Evolutionary conservation across 2,888 invertebrate genomes (phyloP).

Genomic region (Andrena chrysosceles): DNA sequence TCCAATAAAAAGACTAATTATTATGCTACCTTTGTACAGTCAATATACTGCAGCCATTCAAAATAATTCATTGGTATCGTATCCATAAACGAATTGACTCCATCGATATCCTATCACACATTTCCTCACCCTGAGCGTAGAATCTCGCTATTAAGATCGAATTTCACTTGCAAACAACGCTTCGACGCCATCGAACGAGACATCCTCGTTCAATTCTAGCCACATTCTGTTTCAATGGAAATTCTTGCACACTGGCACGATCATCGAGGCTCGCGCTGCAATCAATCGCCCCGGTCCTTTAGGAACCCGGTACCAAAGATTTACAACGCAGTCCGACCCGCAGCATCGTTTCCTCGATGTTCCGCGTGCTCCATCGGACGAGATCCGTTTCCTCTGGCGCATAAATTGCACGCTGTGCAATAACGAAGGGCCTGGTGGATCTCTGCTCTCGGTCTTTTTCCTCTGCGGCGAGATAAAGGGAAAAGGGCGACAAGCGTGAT

Average conservation of each 20-base stretch:
- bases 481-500: constrained; percentile 3
- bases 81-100: no score
- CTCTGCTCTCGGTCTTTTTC: neutral
- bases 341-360: constrained; percentile 1
- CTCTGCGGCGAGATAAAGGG: neutral
- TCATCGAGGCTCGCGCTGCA: neutral
- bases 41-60: no score
- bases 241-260: neutral
- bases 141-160: no score
- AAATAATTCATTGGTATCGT: no score
- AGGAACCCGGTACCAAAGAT: constrained; percentile 9
- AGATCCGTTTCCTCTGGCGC: constrained; percentile 9
- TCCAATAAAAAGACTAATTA: no score
- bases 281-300: neutral
- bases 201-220: neutral
- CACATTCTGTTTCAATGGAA: neutral
- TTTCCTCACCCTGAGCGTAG: no score
- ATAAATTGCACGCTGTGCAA: constrained; percentile 17
- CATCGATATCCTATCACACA: no score
- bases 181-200: neutral
- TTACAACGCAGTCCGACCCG: neutral
- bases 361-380: constrained; percentile 5
- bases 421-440: constrained; percentile 9
- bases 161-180: no score
- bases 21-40: no score